phyloP scores from a whole-genome alignment of 2,888 invertebrate genomes.

The Cantharis flavilabris region DNA sequence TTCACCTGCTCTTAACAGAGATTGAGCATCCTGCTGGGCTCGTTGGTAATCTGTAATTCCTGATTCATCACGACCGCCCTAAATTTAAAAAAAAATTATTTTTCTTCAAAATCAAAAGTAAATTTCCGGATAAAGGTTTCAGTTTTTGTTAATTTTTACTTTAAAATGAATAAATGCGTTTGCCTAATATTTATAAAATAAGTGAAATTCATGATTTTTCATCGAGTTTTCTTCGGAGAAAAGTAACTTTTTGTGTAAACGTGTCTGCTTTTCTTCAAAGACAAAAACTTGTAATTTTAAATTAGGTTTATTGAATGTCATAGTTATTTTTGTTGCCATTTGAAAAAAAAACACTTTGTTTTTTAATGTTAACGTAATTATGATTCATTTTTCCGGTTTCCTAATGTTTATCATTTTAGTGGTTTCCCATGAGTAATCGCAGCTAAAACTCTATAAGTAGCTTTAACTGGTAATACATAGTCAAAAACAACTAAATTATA shows the following conservation, averaged over 20 bases:
- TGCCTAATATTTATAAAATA: no score
- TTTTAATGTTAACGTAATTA: not conserved
- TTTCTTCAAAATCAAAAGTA: not conserved
- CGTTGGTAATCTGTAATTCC: conserved; percentile 70
- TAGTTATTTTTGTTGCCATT: no score
- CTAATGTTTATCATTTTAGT: not conserved
- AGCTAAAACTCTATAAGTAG: not conserved
- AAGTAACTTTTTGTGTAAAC: not conserved
- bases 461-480: not conserved
- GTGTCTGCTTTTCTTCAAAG: no score
- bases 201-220: no score
- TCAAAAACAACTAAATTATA: not conserved
- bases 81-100: conserved; percentile 16
- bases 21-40: conserved; percentile 83
- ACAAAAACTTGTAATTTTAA: no score
- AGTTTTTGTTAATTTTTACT: not conserved
- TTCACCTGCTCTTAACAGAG: conserved; percentile 75
- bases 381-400: not conserved
- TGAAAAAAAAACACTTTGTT: no score
- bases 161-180: no score
- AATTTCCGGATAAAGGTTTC: not conserved
- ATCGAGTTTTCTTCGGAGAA: not conserved
- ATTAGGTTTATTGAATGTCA: no score
- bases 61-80: conserved; percentile 82
- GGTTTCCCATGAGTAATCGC: not conserved